Conservation (phyloP, 30 jellyfish, hydroid and myxozoan species). For the Hydractinia symbiolongicarpus region DNA sequence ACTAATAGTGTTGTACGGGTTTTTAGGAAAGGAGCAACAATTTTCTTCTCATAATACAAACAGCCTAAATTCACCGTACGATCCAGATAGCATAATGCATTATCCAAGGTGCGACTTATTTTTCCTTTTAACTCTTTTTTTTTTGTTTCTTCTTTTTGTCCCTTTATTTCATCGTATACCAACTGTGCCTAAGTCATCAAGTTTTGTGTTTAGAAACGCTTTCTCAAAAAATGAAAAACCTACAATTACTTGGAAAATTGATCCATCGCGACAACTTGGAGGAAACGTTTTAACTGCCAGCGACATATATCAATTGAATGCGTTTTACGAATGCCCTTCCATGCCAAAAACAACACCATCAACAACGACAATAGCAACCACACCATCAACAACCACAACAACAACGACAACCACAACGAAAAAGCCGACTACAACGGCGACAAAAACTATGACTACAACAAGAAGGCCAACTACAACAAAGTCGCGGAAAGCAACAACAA, state of each 20-base stretch:
- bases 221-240: constrained; percentile 1
- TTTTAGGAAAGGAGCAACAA: too few relatives aligned
- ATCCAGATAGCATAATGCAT: constrained; percentile 14
- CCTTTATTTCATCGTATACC: neutral
- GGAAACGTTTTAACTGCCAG: neutral
- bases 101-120: neutral
- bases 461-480: neutral
- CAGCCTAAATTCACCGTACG: neutral
- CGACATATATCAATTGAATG: constrained; percentile 9
- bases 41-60: neutral
- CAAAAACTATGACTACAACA: neutral
- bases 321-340: neutral
- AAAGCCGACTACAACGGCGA: neutral
- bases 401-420: neutral
- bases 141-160: neutral
- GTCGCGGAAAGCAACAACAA: neutral
- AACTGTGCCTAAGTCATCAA: neutral
- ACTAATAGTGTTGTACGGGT: too few relatives aligned
- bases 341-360: neutral
- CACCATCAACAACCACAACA: neutral
- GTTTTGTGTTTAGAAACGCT: neutral
- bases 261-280: constrained; percentile 8
- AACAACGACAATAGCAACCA: neutral
- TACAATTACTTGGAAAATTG: constrained; percentile 2
- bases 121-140: neutral